phyloP scores from a whole-genome alignment of 2,113 vertebrate species.

The Egretta garzetta region DNA sequence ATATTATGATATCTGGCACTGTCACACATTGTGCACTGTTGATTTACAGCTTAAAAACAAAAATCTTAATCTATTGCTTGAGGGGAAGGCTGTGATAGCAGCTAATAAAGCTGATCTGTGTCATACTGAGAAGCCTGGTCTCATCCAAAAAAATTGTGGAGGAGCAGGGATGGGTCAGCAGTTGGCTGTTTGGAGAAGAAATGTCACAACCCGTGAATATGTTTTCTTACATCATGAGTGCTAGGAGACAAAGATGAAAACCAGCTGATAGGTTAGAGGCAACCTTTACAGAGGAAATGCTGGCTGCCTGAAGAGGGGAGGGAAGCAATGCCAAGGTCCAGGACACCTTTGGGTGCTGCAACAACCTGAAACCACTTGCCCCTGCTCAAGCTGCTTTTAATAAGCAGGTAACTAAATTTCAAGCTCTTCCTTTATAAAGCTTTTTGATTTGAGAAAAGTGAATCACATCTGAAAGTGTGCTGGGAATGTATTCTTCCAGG shows the following conservation, averaged over 20 bases:
- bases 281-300: not conserved
- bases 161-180: not conserved
- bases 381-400: not conserved
- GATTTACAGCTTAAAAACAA: not conserved
- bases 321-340: not conserved
- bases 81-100: not conserved
- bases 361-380: not conserved
- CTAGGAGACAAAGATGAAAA: not conserved
- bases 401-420: not conserved
- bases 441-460: not conserved
- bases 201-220: not conserved
- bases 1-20: not conserved
- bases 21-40: not conserved
- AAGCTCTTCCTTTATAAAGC: not conserved
- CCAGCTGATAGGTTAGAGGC: not conserved
- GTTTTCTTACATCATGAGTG: not conserved
- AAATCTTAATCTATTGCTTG: not conserved
- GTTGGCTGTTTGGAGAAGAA: not conserved
- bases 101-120: not conserved
- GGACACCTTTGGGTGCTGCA: not conserved
- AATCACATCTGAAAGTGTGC: accelerated
- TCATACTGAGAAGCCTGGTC: not conserved
- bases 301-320: not conserved
- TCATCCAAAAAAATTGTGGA: not conserved
- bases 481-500: not conserved